phyloP scores from a whole-genome alignment of 2,797 vertebrate species.

The Artibeus jamaicensis region DNA sequence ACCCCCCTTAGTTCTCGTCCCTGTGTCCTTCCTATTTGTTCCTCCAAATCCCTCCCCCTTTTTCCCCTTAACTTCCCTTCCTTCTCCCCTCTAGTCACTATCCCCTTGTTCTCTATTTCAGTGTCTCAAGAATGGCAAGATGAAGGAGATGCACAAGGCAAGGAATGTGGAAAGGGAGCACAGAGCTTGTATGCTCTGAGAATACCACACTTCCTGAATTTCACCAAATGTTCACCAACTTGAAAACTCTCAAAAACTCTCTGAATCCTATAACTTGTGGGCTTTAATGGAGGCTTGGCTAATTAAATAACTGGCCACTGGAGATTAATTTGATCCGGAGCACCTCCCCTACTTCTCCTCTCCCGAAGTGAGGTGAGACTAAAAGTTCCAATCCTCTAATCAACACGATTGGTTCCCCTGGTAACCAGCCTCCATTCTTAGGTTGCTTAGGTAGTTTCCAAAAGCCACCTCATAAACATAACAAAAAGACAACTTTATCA shows the following conservation, averaged over 20 bases:
- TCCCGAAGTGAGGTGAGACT: background rate
- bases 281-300: background rate
- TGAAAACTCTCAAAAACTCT: background rate
- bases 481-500: background rate
- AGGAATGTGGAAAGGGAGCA: background rate
- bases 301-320: background rate
- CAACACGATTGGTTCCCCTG: background rate
- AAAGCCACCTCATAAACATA: background rate
- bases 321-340: background rate
- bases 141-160: background rate
- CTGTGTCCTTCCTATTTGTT: too few species aligned
- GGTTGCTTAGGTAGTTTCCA: background rate
- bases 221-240: background rate
- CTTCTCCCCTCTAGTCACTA: too few species aligned
- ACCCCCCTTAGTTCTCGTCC: too few species aligned
- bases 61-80: too few species aligned
- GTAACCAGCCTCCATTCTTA: background rate
- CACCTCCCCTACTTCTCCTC: background rate
- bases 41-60: too few species aligned
- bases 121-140: background rate
- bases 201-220: background rate
- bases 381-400: background rate
- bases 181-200: background rate
- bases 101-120: too few species aligned
- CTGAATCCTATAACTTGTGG: background rate